Evolutionary conservation across 2,113 vertebrate genomes (phyloP).

Genomic region (Cyrtonyx montezumae): DNA sequence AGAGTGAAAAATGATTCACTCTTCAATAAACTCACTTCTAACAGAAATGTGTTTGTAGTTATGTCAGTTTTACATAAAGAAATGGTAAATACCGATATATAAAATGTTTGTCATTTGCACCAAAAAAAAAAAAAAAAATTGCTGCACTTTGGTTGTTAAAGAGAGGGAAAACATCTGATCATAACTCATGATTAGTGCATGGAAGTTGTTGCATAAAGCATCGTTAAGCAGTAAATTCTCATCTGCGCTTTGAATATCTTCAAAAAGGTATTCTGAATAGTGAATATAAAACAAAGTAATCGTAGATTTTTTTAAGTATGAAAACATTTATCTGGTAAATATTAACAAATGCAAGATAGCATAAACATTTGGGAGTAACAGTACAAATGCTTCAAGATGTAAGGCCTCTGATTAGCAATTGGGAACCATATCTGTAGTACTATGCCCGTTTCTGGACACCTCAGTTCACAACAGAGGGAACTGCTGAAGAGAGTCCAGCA

Average conservation of each 20-base stretch:
- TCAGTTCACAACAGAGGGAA: no score
- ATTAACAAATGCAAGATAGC: not conserved
- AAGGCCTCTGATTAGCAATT: not conserved
- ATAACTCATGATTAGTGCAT: not conserved
- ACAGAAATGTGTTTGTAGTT: accelerated
- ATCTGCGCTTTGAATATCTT: not conserved
- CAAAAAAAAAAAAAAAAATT: not conserved
- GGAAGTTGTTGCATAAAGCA: not conserved
- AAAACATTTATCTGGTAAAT: not conserved
- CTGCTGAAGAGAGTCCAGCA: no score
- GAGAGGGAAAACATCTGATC: not conserved
- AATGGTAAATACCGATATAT: not conserved
- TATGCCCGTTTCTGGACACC: no score
- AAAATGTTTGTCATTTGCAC: not conserved
- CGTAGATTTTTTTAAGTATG: not conserved
- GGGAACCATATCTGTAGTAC: no score
- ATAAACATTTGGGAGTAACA: not conserved
- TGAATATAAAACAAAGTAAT: not conserved
- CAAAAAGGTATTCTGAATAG: not conserved
- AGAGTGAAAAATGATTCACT: not conserved
- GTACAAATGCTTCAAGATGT: not conserved
- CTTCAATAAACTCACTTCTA: not conserved
- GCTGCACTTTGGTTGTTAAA: not conserved
- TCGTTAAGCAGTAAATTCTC: not conserved
- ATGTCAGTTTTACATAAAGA: not conserved